Evolutionary conservation across 2,113 vertebrate genomes (phyloP), one percentile per base, ranked within the genome.

Genomic region (Numida meleagris): DNA sequence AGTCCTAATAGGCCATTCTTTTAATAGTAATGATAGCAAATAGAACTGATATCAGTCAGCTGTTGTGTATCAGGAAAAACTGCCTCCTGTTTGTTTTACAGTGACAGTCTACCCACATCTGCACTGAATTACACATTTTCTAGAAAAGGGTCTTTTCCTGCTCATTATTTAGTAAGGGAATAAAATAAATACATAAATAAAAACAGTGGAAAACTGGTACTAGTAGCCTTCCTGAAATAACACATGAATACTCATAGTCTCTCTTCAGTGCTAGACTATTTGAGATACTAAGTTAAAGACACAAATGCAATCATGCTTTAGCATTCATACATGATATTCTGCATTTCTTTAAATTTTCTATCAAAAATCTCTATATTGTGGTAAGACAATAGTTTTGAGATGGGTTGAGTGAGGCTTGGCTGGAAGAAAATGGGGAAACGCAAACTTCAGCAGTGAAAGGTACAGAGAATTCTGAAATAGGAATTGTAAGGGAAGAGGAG

Each of bases 1-100:
- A 96, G 89, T 59, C 75, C 63, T 96, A 95, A 94, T 88, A 96
- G 55, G 96, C 96, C 88, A 95, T 90, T 73, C 67, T 85, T 78
- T 83, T 91, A 95, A 79, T 71, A 85, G 57, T 34, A 92, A 90
- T 55, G 84, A 96, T 72, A 96, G 42, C 73, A 96, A 93, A 92
- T 70, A 78, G 48, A 95, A 71, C 59, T 82, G 85, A 34, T 89
- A 87, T 25, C 65, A 57, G 63, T 72, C 92, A 97, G 94, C 89
- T 96, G 93, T 68, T 94, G 36, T 86, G 23, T 62, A 95, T 88
- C 79, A 94, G 86, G 48, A 92, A 82, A 91, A 94, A 94, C 23
- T 75, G 34, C 66, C 73, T 93, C 71, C 67, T 82, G 55, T 93
- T 96, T 95, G 68, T 86, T 96, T 86, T 84, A 62, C 84, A 94